Conservation (phyloP, 2,797 vertebrate species). For the Pseudochirops cupreus region DNA sequence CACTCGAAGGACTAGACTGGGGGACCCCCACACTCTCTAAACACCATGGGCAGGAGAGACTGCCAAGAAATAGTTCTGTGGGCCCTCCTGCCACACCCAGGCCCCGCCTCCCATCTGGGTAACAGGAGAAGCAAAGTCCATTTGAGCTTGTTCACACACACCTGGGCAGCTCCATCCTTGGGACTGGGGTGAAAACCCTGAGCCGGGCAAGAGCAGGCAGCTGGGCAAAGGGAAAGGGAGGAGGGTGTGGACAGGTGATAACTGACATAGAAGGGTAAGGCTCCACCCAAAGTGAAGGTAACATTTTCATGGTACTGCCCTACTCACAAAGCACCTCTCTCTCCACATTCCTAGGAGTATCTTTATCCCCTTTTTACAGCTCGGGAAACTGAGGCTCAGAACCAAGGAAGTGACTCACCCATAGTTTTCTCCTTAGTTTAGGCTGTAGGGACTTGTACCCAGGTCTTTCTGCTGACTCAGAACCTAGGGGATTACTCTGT, state of each 20-base stretch:
- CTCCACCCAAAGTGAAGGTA: background rate
- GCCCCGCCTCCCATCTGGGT: background rate
- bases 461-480: background rate
- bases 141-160: background rate
- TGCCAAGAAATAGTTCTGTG: background rate
- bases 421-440: background rate
- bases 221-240: background rate
- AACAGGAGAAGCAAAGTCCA: background rate
- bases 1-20: background rate
- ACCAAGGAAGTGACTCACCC: background rate
- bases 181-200: background rate
- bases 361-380: background rate
- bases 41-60: background rate
- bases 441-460: background rate
- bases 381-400: background rate
- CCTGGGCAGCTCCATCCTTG: background rate
- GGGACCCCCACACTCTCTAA: background rate
- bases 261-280: background rate
- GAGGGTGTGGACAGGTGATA: background rate
- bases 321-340: background rate
- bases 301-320: background rate
- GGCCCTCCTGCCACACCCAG: background rate
- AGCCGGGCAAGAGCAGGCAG: background rate
- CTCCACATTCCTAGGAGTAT: background rate
- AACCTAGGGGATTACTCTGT: background rate